Evolutionary conservation across 1,140 invertebrate genomes (phyloP), one percentile per base, ranked within the genome.

Genomic region (Trigoniulus corallinus): DNA sequence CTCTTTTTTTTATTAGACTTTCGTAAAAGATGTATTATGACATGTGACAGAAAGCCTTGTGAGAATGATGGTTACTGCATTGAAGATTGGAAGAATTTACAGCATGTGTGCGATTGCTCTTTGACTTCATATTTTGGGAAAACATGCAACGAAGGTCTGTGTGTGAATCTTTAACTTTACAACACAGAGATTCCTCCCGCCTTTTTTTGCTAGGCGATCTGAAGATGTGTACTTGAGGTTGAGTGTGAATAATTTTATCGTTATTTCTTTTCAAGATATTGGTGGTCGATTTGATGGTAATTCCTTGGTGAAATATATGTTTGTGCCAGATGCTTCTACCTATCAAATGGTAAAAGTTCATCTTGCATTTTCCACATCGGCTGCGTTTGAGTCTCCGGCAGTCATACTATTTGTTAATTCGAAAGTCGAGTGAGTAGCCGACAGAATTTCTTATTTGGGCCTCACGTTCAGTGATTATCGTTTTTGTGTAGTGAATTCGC

Each of bases 241-340:
- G 37, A 49, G 1, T 3, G 1, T 21, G 48, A 54, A 18, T 15
- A 26, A 20, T 37, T n/a, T 18, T 10, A 13, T 18, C 37, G 37
- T 13, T 39, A 13, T 39, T 12, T 18, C 12, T 34, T 42, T 75
- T 62, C 69, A 74, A 71, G 86, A 89, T 62, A 86, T 86, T 63
- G 86, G 85, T 2, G 84, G 84, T 1, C 82, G 83, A 59, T 92
- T 92, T 58, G 82, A 82, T 55, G 87, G 86, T 0, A 81, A 88
- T 58, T 85, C 84, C 20, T 79, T 81, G 47, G 64, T 89, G 25
- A 78, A 81, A 58, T 71, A 84, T 29, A 80, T 81, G 59, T 87
- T 84, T 59, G 70, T 78, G 3, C 61, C 84, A 0, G 71, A 78
- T 37, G 81, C 78, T 21, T 72, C 76, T 41, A 78, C 86, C 1